phyloP scores from a whole-genome alignment of 2,888 invertebrate genomes.

The Neoscelio sp. region DNA sequence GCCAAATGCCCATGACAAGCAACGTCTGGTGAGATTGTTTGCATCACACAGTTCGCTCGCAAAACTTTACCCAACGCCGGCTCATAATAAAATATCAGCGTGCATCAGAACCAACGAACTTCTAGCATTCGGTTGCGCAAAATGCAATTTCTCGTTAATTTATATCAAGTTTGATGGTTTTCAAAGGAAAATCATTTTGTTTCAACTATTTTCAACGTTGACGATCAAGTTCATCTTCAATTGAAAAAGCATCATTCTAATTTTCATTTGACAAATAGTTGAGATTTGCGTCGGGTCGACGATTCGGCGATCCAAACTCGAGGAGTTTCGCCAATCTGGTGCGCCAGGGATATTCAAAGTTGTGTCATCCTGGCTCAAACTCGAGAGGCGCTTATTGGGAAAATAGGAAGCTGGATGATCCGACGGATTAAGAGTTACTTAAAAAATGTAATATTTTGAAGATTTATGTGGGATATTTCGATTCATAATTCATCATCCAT shows the following conservation, averaged over 20 bases:
- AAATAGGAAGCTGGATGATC: conserved; percentile 57
- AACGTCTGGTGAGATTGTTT: conserved; percentile 64
- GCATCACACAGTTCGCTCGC: conserved; percentile 31
- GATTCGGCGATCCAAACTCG: conserved; percentile 42
- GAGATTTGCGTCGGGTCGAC: conserved; percentile 34
- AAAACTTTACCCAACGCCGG: conserved; percentile 46
- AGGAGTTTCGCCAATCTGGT: conserved; percentile 48
- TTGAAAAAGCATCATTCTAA: no score
- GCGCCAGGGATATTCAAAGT: conserved; percentile 42
- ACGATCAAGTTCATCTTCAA: no score
- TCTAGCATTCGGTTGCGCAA: no score
- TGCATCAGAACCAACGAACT: conserved; percentile 43
- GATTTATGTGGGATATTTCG: conserved; percentile 32
- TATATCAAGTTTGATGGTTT: no score
- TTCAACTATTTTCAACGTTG: no score
- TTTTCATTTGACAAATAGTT: no score
- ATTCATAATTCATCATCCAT: conserved; percentile 26
- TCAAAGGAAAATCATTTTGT: no score
- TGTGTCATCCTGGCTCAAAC: conserved; percentile 45
- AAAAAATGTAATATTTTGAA: conserved; percentile 51
- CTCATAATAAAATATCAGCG: conserved; percentile 53
- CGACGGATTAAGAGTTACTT: conserved; percentile 56
- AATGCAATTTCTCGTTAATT: no score
- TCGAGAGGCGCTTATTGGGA: conserved; percentile 49
- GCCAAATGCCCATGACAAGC: conserved; percentile 65